A percentile compares a stretch with the other conserved stretches of the same genome.
Evolutionary conservation across 2,888 invertebrate genomes (phyloP).

Genomic region (Patella caerulea): DNA sequence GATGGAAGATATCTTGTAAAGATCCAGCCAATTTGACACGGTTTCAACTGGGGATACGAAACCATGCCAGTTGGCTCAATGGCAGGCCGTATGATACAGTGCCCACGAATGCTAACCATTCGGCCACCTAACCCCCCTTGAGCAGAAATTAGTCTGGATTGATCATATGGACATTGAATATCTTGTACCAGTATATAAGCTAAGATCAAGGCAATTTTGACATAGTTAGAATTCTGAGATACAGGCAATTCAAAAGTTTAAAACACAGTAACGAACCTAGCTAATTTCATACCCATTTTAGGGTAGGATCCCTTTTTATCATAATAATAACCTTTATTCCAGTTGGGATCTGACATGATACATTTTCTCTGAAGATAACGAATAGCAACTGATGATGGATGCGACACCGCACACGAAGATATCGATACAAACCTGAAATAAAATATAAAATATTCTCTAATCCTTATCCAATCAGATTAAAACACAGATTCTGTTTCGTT

Average conservation of each 20-base stretch:
- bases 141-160: no score
- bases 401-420: slow-evolving; percentile 67
- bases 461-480: no score
- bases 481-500: no score
- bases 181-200: no score
- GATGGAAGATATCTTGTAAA: no score
- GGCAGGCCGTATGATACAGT: no score
- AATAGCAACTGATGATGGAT: slow-evolving; percentile 70
- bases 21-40: no score
- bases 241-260: not conserved
- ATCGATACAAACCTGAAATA: slow-evolving; percentile 64
- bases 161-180: no score
- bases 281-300: slow-evolving; percentile 70
- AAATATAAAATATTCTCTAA: not conserved
- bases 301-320: slow-evolving; percentile 53
- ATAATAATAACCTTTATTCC: slow-evolving; percentile 71
- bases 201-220: not conserved
- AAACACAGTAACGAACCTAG: slow-evolving; percentile 52
- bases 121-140: no score
- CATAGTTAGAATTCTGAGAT: not conserved
- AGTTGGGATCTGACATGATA: slow-evolving; percentile 71
- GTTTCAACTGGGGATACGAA: no score
- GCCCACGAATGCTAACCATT: no score
- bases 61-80: no score
- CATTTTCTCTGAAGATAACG: slow-evolving; percentile 70